Conservation (phyloP, 2,113 vertebrate species). For the Meles meles region DNA sequence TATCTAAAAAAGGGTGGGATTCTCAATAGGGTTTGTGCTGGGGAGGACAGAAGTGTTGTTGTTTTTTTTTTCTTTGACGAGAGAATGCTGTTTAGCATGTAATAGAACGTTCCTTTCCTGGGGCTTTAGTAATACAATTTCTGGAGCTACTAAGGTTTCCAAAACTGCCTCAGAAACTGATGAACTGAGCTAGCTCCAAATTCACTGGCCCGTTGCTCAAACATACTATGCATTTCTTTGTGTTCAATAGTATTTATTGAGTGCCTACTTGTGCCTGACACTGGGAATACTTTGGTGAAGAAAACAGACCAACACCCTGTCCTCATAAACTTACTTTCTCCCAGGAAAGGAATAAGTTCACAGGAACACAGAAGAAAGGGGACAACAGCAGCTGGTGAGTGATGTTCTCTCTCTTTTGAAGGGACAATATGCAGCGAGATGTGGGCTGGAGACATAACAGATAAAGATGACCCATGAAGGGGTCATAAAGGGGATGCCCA, state of each 20-base stretch:
- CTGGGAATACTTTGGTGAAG: background rate
- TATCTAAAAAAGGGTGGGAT: background rate
- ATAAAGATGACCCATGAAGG: background rate
- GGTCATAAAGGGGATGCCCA: no score
- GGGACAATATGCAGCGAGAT: background rate
- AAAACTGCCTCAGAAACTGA: background rate
- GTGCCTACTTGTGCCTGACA: background rate
- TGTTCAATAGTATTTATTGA: background rate
- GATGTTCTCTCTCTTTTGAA: background rate
- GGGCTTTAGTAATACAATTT: background rate
- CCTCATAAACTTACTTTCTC: background rate
- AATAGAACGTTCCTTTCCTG: slow-evolving; percentile 3
- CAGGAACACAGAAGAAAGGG: background rate
- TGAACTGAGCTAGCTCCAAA: background rate
- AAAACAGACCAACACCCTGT: background rate
- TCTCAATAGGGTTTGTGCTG: background rate
- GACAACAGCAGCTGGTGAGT: background rate
- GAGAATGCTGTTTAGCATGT: background rate
- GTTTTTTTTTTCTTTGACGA: background rate
- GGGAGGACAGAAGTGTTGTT: background rate
- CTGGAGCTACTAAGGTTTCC: slow-evolving; percentile 14
- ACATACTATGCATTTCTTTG: background rate
- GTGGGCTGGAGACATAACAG: background rate
- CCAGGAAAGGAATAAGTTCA: background rate
- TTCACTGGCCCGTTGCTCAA: background rate